phyloP scores from a whole-genome alignment of 1,140 invertebrate genomes.

The Drosophila varians region DNA sequence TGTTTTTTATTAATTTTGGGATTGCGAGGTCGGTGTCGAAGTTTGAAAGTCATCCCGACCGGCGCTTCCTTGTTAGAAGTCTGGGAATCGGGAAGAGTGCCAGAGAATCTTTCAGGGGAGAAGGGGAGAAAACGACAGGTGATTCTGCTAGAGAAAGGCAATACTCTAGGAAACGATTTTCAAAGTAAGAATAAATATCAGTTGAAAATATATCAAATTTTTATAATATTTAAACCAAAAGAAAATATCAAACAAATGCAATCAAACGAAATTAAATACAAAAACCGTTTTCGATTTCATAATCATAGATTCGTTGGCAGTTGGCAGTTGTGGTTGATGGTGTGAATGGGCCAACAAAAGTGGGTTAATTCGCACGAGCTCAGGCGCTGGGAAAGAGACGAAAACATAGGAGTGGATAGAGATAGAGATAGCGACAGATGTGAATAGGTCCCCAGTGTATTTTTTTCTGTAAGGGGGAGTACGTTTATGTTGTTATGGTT shows the following conservation, averaged over 20 bases:
- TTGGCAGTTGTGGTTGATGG: conserved; percentile 13
- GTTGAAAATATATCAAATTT: too few species aligned
- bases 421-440: conserved; percentile 26
- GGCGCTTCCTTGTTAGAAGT: conserved; percentile 39
- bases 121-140: not conserved
- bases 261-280: conserved; percentile 62
- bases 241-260: too few species aligned
- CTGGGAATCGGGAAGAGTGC: conserved; percentile 6
- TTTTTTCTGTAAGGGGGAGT: not conserved
- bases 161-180: conserved; percentile 37
- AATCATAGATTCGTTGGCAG: conserved; percentile 45
- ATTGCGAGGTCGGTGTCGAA: conserved; percentile 60
- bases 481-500: conserved; percentile 15
- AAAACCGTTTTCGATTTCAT: conserved; percentile 60
- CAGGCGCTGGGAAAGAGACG: not conserved
- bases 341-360: conserved; percentile 50
- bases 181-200: conserved; percentile 36
- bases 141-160: conserved; percentile 23
- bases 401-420: not conserved
- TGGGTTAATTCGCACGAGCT: conserved; percentile 61
- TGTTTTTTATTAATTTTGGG: conserved; percentile 40
- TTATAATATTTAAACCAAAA: not conserved
- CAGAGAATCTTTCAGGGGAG: not conserved
- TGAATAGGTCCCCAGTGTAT: conserved; percentile 20
- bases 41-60: conserved; percentile 41